Conservation (phyloP, 2,797 vertebrate species). For the Hydrocynus forskahlii region DNA sequence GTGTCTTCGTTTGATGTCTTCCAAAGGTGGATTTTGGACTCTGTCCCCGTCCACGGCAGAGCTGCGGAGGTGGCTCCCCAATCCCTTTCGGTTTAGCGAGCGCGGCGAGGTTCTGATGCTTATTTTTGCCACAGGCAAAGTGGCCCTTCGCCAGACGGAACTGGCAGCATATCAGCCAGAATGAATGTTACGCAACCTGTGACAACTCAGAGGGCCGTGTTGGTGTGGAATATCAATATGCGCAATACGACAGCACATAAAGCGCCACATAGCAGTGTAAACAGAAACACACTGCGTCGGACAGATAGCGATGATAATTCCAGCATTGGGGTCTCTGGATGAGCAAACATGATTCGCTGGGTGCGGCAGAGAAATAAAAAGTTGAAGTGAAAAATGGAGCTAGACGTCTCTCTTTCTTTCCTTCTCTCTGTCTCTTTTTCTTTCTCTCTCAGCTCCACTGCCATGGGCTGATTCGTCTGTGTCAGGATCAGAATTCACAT, state of each 20-base stretch:
- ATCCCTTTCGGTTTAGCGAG: constrained; percentile 51
- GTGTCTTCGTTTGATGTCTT: constrained; percentile 25
- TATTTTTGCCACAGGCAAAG: constrained; percentile 59
- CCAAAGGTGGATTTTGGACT: constrained; percentile 12
- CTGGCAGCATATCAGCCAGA: constrained; percentile 67
- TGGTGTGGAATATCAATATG: constrained; percentile 62
- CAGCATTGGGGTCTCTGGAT: constrained; percentile 19
- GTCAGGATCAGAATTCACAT: neutral
- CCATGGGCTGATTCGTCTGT: neutral
- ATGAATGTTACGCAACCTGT: constrained; percentile 69
- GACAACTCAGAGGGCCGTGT: constrained; percentile 65
- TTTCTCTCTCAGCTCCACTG: neutral
- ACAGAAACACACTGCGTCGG: constrained; percentile 68
- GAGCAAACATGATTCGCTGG: neutral
- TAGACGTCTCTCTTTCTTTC: neutral
- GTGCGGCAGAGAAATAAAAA: neutral
- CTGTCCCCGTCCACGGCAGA: constrained; percentile 24
- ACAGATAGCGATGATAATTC: constrained; percentile 61
- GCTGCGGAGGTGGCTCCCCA: constrained; percentile 32
- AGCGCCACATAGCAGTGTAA: constrained; percentile 65
- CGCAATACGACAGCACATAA: constrained; percentile 56
- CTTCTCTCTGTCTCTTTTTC: neutral
- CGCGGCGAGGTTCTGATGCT: constrained; percentile 59
- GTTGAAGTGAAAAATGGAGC: neutral
- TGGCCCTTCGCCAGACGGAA: constrained; percentile 63